Percentiles rank a stretch among this genome's conserved stretches.
phyloP scores from a whole-genome alignment of 37 sponge, comb jelly and placozoan species.

The Ianthella basta region DNA sequence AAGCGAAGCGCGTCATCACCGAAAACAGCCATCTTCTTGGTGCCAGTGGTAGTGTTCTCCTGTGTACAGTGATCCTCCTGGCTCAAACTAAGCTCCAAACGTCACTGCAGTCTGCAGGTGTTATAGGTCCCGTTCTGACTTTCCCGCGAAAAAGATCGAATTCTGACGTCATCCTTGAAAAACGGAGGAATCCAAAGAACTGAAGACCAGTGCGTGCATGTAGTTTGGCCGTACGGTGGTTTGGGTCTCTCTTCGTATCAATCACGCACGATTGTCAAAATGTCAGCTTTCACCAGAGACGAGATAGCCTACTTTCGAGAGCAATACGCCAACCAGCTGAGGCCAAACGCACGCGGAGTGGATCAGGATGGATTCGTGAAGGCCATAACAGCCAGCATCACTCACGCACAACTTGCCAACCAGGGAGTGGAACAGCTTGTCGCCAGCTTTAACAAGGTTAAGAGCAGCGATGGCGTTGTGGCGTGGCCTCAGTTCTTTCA shows the following conservation, averaged over 20 bases:
- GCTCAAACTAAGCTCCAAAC: no score
- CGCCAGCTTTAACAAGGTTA: constrained; percentile 41
- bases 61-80: no score
- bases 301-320: constrained; percentile 57
- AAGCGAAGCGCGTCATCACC: background rate
- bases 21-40: no score
- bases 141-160: no score
- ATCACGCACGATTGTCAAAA: background rate
- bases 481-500: constrained; percentile 74
- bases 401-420: background rate
- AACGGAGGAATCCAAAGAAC: no score
- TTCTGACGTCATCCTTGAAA: no score
- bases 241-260: no score
- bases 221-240: no score
- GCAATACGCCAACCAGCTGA: constrained; percentile 43
- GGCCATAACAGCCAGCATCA: constrained; percentile 29
- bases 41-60: no score
- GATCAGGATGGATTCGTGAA: constrained; percentile 28
- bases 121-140: no score
- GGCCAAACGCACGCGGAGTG: constrained; percentile 39
- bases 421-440: constrained; percentile 22
- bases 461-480: constrained; percentile 34
- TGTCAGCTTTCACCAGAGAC: constrained; percentile 34
- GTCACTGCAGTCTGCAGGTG: no score
- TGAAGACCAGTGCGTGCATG: no score